Conservation (phyloP, 2,888 invertebrate species). For the Agrotis puta region DNA sequence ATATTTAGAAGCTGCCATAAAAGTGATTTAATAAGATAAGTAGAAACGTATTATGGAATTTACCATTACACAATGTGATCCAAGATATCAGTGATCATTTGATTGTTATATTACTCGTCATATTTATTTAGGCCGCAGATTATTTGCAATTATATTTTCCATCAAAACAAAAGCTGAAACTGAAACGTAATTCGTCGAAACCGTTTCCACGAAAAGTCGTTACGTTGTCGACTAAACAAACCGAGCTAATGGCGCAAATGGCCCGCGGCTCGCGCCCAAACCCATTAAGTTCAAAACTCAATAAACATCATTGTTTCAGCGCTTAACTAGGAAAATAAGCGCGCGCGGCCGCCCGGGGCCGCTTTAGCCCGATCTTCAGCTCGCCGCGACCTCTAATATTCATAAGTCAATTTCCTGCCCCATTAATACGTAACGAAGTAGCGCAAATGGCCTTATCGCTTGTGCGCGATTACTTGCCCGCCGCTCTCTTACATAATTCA, state of each 20-base stretch:
- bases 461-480: slow-evolving; percentile 91
- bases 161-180: slow-evolving; percentile 54
- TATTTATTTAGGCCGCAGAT: slow-evolving; percentile 22
- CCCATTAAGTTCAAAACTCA: slow-evolving; percentile 89
- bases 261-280: slow-evolving; percentile 81
- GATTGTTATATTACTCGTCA: background rate
- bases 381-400: slow-evolving; percentile 90
- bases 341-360: slow-evolving; percentile 83
- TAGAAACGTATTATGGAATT: background rate
- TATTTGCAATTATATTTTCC: slow-evolving; percentile 54
- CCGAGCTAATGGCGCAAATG: slow-evolving; percentile 85
- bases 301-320: slow-evolving; percentile 89
- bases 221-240: slow-evolving; percentile 73
- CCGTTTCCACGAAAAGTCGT: slow-evolving; percentile 62
- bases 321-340: slow-evolving; percentile 89
- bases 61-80: background rate
- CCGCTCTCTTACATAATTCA: slow-evolving; percentile 91
- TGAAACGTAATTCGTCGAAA: slow-evolving; percentile 52
- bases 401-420: slow-evolving; percentile 91
- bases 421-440: slow-evolving; percentile 91
- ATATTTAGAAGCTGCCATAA: background rate
- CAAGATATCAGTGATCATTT: background rate
- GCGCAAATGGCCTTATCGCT: slow-evolving; percentile 91
- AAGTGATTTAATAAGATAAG: background rate
- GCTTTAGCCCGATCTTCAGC: slow-evolving; percentile 87